Evolutionary conservation across 2,113 vertebrate genomes (phyloP).

Genomic region (Alethe diademata): DNA sequence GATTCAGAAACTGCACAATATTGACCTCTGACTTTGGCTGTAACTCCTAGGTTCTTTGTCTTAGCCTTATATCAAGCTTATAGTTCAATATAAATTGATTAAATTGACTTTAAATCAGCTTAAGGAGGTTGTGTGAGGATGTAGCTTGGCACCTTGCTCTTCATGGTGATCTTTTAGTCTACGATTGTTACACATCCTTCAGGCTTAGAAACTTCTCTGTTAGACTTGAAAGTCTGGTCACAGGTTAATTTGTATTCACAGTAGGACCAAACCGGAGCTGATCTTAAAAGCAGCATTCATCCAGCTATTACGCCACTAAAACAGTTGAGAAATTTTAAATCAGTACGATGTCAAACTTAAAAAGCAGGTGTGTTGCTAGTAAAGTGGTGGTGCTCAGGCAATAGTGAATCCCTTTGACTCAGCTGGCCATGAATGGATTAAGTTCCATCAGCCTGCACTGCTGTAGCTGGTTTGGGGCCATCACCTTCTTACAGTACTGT

Average conservation of each 20-base stretch:
- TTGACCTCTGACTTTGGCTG: neutral
- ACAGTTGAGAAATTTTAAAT: neutral
- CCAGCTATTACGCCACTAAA: neutral
- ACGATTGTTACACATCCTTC: neutral
- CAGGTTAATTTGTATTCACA: neutral
- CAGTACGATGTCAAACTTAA: neutral
- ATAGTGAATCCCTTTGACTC: rapidly evolving
- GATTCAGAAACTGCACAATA: neutral
- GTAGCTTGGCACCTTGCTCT: neutral
- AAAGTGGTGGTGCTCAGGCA: neutral
- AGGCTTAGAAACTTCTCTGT: neutral
- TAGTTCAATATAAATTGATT: neutral
- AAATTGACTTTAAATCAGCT: neutral
- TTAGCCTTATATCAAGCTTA: neutral
- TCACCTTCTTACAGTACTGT: neutral
- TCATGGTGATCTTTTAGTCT: neutral
- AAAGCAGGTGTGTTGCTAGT: neutral
- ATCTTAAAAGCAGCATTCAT: neutral
- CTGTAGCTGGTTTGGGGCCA: neutral
- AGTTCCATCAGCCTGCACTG: neutral
- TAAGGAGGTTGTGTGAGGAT: neutral
- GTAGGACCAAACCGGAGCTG: neutral
- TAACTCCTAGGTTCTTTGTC: neutral
- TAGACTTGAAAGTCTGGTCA: neutral
- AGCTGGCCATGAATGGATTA: neutral